Percentiles rank a stretch among this genome's conserved stretches.
These are phyloP conservation scores for Sminthurides aquaticus DNA, from an alignment of 2,888 invertebrate genomes.

Conservation along the genomic window DNA sequence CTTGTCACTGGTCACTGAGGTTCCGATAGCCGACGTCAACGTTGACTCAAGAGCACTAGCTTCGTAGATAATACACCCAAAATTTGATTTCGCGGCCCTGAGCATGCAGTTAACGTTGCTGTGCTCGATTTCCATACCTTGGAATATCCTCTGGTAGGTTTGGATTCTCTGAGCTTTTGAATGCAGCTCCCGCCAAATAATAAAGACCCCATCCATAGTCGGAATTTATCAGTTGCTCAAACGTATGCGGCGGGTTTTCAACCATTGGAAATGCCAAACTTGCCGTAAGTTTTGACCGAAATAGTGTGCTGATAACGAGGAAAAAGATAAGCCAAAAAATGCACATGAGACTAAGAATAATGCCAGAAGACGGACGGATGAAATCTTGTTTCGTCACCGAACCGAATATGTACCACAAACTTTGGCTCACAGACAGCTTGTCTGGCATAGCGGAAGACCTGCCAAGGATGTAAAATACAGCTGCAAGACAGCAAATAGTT, in stretches of 20 bases:
- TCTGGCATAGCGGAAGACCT: not conserved
- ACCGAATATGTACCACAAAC: constrained; percentile 24
- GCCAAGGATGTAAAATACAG: not conserved
- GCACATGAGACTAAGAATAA: constrained; percentile 17
- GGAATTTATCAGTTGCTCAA: constrained; percentile 31
- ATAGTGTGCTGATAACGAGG: constrained; percentile 29
- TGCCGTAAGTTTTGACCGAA: constrained; percentile 30
- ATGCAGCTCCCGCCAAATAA: constrained; percentile 29
- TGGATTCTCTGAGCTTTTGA: constrained; percentile 36
- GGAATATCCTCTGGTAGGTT: constrained; percentile 32
- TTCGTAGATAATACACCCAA: constrained; percentile 38
- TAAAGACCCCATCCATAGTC: constrained; percentile 29
- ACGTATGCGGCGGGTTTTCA: constrained; percentile 27
- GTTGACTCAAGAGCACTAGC: constrained; percentile 35
- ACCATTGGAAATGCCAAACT: constrained; percentile 33
- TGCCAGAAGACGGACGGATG: constrained; percentile 10
- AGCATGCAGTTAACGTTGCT: constrained; percentile 32
- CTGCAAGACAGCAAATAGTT: not conserved
- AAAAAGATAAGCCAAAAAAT: constrained; percentile 29
- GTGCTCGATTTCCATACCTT: constrained; percentile 34
- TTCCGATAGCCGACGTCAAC: too few species aligned
- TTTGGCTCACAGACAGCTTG: not conserved
- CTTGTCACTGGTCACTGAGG: constrained; percentile 32
- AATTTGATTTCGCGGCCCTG: constrained; percentile 19
- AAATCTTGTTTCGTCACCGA: constrained; percentile 29